These are phyloP conservation scores for Epirrita christyi DNA, from an alignment of 2,888 invertebrate species.

Conservation along the genomic window DNA sequence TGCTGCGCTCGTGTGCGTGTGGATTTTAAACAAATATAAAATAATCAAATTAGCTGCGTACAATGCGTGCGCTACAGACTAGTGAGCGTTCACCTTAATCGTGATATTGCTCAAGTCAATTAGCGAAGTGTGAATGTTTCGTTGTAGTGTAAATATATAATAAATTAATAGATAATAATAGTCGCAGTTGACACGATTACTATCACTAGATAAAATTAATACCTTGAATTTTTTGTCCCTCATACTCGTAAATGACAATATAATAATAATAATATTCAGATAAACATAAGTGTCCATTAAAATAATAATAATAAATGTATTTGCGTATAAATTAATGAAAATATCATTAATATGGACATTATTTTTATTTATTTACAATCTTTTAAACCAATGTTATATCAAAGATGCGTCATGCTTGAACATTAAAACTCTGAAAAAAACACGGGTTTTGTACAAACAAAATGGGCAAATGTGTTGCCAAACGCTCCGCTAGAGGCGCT, in stretches of 20 bases:
- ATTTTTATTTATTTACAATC: neutral
- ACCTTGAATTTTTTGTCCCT: too few relatives aligned
- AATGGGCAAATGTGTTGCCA: too few relatives aligned
- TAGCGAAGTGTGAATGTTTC: conserved; percentile 43
- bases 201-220: too few relatives aligned
- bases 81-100: conserved; percentile 22
- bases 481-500: too few relatives aligned
- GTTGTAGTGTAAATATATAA: conserved; percentile 34
- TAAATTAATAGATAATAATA: conserved; percentile 11
- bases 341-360: neutral
- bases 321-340: neutral
- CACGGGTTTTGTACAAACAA: too few relatives aligned
- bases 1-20: neutral
- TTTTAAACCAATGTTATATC: neutral
- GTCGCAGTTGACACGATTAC: neutral
- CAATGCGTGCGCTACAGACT: neutral
- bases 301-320: neutral
- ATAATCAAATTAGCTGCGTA: neutral
- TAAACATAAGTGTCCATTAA: neutral
- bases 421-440: too few relatives aligned
- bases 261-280: neutral
- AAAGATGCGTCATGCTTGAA: too few relatives aligned
- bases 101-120: conserved; percentile 65
- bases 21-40: neutral
- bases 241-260: neutral